These are phyloP conservation scores for Epirrita christyi DNA, from an alignment of 2,888 invertebrate genomes.

Conservation along the genomic window DNA sequence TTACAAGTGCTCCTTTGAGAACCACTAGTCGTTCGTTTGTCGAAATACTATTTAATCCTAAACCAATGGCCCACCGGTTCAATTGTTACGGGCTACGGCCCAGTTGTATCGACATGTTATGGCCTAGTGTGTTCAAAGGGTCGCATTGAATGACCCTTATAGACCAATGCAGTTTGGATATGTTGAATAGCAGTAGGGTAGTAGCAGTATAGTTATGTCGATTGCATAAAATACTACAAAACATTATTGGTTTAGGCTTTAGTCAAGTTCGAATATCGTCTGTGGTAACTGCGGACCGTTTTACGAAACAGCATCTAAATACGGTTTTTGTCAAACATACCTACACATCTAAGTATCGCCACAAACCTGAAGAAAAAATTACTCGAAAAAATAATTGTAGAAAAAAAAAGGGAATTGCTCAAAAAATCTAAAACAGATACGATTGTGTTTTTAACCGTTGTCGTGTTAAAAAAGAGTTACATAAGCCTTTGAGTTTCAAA, in stretches of 20 bases:
- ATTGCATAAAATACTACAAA: slow-evolving; percentile 15
- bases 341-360: too few relatives aligned
- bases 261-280: too few relatives aligned
- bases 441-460: too few relatives aligned
- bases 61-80: slow-evolving; percentile 53
- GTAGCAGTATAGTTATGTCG: slow-evolving; percentile 30
- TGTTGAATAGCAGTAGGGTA: slow-evolving; percentile 18
- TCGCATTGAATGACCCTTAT: slow-evolving; percentile 18
- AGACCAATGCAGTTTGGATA: slow-evolving; percentile 22
- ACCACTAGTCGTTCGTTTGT: slow-evolving; percentile 50
- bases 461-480: too few relatives aligned
- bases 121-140: slow-evolving; percentile 11
- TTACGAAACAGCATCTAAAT: too few relatives aligned
- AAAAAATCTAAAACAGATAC: too few relatives aligned
- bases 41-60: slow-evolving; percentile 71
- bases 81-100: slow-evolving; percentile 53
- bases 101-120: slow-evolving; percentile 41
- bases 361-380: too few relatives aligned
- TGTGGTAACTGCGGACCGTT: too few relatives aligned
- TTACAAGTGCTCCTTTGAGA: slow-evolving; percentile 71
- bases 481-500: too few relatives aligned
- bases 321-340: too few relatives aligned
- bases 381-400: too few relatives aligned
- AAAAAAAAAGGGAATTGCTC: too few relatives aligned
- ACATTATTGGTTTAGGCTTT: neutral